Base-by-base conservation (phyloP, 1,140 invertebrate species). In the Vollenhovia emeryi region DNA sequence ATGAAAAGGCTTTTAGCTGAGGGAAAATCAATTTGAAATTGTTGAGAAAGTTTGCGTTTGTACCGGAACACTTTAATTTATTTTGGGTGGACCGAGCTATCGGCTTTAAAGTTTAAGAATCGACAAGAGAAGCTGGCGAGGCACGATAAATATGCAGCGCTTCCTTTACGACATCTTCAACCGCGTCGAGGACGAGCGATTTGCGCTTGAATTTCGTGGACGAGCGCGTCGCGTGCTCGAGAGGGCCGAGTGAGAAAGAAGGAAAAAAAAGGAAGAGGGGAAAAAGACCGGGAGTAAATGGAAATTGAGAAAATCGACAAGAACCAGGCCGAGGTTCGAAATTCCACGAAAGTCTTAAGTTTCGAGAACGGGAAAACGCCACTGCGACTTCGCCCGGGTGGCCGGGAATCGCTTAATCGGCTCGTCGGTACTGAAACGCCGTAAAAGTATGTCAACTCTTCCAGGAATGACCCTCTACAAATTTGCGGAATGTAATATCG, bases 221-320 rank as follows among this genome's bases (percentile, higher is more conserved):
- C 66, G 78, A 82, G 27, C 78, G 64, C 76, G 60, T 79, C 76
- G 33, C 62, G 13, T 59, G 78, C 27, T 69, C 15, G n/a, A 82
- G 50, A 73, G 66, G 27, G 24, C 66, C 36, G 21, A 27, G 7
- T 2, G 27, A 27, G 30, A 57, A 43, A 64, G 15, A 50, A 15
- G n/a, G 30, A 3, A 55, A 43, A 45, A 43, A 55, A 4, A 13
- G 7, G 13, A 3, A 55, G 8, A 27, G 3, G 15, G 6, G 33
- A 18, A 36, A 43, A 69, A 43, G n/a, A 66, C 11, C 18, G 8
- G 36, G 27, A 82, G 66, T 59, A 69, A 82, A 69, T 45, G 78
- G 66, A 82, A 82, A 82, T 82, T 82, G 78, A 82, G 78, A 82
- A 82, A 82, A 82, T 71, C 64, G 78, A 80, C 50, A 68, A 82